phyloP scores from a whole-genome alignment of 2,113 vertebrate species.

The Danionella cerebrum region DNA sequence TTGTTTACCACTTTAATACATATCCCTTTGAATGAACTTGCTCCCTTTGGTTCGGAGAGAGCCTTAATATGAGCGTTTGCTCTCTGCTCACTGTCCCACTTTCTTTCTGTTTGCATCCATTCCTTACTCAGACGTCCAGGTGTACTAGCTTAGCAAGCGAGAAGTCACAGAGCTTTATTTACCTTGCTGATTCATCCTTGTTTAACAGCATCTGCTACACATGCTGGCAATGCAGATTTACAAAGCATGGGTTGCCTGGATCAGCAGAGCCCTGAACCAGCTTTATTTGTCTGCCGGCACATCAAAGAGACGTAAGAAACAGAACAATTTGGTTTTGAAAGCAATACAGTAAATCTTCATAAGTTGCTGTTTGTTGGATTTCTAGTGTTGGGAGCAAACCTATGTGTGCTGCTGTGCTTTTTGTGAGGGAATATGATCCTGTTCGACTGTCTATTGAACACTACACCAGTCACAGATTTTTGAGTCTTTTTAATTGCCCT shows the following conservation, averaged over 20 bases:
- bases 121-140: neutral
- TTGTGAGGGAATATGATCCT: too few species aligned
- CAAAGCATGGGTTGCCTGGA: neutral
- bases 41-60: too few species aligned
- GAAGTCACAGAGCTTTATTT: conserved; percentile 8
- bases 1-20: too few species aligned
- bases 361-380: too few species aligned
- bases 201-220: conserved; percentile 3
- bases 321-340: neutral
- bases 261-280: neutral
- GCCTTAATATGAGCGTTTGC: too few species aligned
- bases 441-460: too few species aligned
- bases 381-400: too few species aligned
- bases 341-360: too few species aligned
- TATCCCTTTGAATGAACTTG: too few species aligned
- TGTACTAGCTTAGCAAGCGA: neutral
- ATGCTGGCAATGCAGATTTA: neutral
- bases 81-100: neutral
- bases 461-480: too few species aligned
- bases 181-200: neutral
- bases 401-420: too few species aligned
- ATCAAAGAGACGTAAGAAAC: neutral
- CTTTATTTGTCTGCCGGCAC: neutral
- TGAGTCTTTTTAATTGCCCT: too few species aligned
- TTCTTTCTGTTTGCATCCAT: neutral